Evolutionary conservation across 2,888 invertebrate genomes (phyloP).

Genomic region (Ceraclea dissimilis): DNA sequence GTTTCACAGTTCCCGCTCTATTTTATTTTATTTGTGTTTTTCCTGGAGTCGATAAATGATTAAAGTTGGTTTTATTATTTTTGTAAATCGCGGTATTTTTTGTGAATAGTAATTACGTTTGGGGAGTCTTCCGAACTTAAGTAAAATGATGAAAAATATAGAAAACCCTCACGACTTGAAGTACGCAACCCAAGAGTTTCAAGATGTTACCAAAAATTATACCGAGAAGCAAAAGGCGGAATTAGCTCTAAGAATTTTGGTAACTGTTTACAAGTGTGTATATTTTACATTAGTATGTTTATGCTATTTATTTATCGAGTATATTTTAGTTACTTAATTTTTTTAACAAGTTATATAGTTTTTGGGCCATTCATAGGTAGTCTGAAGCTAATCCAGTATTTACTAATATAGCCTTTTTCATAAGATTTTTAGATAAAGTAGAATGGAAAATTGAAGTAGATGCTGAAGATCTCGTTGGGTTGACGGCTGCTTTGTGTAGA

Average conservation of each 20-base stretch:
- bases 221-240: slow-evolving; percentile 8
- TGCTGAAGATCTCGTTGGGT: slow-evolving; percentile 1
- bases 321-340: no score
- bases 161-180: slow-evolving; percentile 9
- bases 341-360: no score
- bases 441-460: slow-evolving; percentile 17
- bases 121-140: no score
- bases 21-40: no score
- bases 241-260: slow-evolving; percentile 3
- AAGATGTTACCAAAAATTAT: slow-evolving; percentile 6
- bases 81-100: no score
- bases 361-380: no score
- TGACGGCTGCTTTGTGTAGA: slow-evolving; percentile 10
- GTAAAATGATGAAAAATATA: neutral
- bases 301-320: no score
- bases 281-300: neutral
- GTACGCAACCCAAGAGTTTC: slow-evolving; percentile 5
- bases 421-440: slow-evolving; percentile 3
- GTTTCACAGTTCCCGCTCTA: no score
- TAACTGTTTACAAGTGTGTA: slow-evolving; percentile 6
- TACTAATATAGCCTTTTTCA: neutral
- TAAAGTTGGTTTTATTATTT: no score
- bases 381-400: no score
- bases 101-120: no score
- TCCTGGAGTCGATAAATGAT: no score